Conservation (phyloP, 2,888 invertebrate species). For the Xestia sexstrigata region DNA sequence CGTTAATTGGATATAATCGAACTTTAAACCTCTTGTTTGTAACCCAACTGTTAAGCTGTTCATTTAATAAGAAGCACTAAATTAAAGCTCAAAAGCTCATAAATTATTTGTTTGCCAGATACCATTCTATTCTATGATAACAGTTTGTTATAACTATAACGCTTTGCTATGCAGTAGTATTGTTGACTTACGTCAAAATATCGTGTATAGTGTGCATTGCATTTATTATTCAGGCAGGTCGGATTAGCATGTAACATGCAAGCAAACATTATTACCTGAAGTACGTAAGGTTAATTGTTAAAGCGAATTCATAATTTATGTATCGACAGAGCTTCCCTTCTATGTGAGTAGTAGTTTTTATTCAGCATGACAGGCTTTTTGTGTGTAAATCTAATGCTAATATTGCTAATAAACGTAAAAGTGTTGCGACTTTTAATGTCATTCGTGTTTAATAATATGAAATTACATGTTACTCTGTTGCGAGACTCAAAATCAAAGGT, state of each 20-base stretch:
- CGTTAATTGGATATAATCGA: not conserved
- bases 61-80: not conserved
- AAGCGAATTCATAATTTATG: constrained; percentile 17
- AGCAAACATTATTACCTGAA: constrained; percentile 33
- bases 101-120: not conserved
- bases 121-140: not conserved
- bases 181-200: constrained; percentile 11
- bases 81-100: not conserved
- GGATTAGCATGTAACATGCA: constrained; percentile 29
- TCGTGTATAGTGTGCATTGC: constrained; percentile 22
- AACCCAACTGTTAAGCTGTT: not conserved
- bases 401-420: constrained; percentile 18
- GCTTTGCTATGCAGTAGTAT: constrained; percentile 8
- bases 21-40: not conserved
- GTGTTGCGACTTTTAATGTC: constrained; percentile 14
- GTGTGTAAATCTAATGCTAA: constrained; percentile 20
- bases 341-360: constrained; percentile 9
- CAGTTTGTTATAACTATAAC: constrained; percentile 20
- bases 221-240: constrained; percentile 17
- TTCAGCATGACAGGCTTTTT: constrained; percentile 9
- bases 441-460: constrained; percentile 29
- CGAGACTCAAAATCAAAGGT: constrained; percentile 47
- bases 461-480: constrained; percentile 28
- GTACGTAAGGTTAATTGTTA: constrained; percentile 42
- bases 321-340: constrained; percentile 5